Conservation (phyloP, 2,113 vertebrate species). For the Tyrannus savana region DNA sequence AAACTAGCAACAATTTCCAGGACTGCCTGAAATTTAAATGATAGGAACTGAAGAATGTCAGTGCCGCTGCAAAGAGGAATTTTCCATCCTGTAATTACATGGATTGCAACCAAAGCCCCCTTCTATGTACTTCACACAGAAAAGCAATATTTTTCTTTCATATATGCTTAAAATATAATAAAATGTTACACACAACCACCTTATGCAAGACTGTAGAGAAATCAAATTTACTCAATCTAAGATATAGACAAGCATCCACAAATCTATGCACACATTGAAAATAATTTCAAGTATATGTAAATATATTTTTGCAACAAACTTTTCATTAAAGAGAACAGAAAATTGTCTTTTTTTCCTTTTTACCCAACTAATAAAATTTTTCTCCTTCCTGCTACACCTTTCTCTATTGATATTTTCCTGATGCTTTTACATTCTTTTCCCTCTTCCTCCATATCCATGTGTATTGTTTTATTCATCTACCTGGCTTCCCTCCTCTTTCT, state of each 20-base stretch:
- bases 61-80: not conserved
- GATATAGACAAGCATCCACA: not conserved
- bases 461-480: not conserved
- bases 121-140: not conserved
- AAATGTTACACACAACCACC: not conserved
- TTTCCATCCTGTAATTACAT: slow-evolving; percentile 23
- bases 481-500: not conserved
- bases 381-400: not conserved
- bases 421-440: not conserved
- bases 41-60: slow-evolving; percentile 6
- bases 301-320: not conserved
- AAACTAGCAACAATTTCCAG: slow-evolving; percentile 21
- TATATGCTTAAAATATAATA: slow-evolving; percentile 13
- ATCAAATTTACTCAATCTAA: not conserved
- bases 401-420: not conserved
- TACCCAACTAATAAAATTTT: not conserved
- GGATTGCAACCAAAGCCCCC: not conserved
- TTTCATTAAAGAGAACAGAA: not conserved
- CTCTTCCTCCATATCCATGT: not conserved
- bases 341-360: not conserved
- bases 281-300: not conserved
- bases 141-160: slow-evolving; percentile 36
- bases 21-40: slow-evolving; percentile 5
- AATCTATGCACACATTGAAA: not conserved
- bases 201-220: not conserved